Conservation (phyloP, 2,113 vertebrate genomes). For the Varanus salvator region DNA sequence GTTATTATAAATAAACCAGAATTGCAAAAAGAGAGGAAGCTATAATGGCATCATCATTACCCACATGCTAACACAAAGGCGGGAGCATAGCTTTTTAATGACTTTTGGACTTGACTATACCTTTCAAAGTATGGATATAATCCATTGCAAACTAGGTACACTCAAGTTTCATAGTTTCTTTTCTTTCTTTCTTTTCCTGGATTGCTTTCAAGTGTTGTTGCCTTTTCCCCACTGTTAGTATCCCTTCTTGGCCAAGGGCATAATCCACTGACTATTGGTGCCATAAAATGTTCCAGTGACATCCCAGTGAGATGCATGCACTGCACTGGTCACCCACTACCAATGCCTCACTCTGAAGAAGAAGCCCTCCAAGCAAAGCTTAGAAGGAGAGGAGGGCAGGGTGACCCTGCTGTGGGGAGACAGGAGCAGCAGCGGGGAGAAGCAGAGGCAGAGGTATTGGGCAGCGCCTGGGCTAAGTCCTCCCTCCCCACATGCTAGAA, state of each 20-base stretch:
- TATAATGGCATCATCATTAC: slow-evolving; percentile 64
- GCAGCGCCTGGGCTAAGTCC: no score
- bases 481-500: no score
- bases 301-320: background rate
- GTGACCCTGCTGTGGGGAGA: no score
- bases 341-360: no score
- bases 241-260: slow-evolving; percentile 49
- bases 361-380: no score
- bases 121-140: slow-evolving; percentile 19
- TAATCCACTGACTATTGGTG: background rate
- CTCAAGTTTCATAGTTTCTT: background rate
- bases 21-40: slow-evolving; percentile 64
- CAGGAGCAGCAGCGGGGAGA: no score
- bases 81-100: slow-evolving; percentile 57
- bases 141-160: background rate
- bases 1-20: slow-evolving; percentile 67
- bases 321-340: no score
- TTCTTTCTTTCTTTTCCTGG: background rate
- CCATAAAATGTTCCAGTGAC: background rate
- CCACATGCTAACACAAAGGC: slow-evolving; percentile 32
- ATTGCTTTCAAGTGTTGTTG: background rate
- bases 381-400: no score
- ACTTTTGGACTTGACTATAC: slow-evolving; percentile 51
- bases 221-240: background rate
- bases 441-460: no score